A percentile compares a stretch with the other conserved stretches of the same genome.
phyloP scores from a whole-genome alignment of 2,797 vertebrate genomes.

The Cossypha heuglini region DNA sequence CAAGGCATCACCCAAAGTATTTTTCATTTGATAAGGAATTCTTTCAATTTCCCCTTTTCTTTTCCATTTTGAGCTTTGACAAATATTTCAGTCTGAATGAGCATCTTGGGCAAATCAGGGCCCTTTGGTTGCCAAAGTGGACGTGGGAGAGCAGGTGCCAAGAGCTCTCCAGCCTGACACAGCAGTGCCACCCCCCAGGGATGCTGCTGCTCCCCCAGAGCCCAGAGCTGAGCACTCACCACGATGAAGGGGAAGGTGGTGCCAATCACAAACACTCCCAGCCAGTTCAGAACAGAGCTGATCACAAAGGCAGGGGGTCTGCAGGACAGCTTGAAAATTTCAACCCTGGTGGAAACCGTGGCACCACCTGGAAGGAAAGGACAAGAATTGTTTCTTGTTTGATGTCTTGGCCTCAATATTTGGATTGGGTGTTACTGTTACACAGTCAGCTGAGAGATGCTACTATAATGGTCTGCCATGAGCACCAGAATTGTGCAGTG shows the following conservation, averaged over 20 bases:
- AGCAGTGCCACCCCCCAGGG: not conserved
- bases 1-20: not conserved
- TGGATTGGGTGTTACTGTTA: not conserved
- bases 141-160: not conserved
- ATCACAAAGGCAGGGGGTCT: conserved; percentile 88
- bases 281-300: conserved; percentile 83
- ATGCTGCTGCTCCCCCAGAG: too few relatives aligned
- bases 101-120: not conserved
- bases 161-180: too few relatives aligned
- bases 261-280: conserved; percentile 83
- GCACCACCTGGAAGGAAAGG: conserved; percentile 81
- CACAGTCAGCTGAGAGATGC: not conserved
- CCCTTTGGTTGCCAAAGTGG: not conserved
- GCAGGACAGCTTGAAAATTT: conserved; percentile 86
- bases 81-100: not conserved
- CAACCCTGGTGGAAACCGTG: conserved; percentile 82
- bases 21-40: not conserved
- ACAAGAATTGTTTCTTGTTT: not conserved
- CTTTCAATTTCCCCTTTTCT: not conserved
- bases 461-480: not conserved
- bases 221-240: conserved; percentile 68
- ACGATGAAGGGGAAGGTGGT: conserved; percentile 88
- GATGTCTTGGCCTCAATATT: not conserved
- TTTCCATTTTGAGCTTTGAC: not conserved
- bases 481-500: not conserved